These are phyloP conservation scores for Spongia lamella DNA, from an alignment of 37 sponge, comb jelly and placozoan genomes.

Conservation along the genomic window DNA sequence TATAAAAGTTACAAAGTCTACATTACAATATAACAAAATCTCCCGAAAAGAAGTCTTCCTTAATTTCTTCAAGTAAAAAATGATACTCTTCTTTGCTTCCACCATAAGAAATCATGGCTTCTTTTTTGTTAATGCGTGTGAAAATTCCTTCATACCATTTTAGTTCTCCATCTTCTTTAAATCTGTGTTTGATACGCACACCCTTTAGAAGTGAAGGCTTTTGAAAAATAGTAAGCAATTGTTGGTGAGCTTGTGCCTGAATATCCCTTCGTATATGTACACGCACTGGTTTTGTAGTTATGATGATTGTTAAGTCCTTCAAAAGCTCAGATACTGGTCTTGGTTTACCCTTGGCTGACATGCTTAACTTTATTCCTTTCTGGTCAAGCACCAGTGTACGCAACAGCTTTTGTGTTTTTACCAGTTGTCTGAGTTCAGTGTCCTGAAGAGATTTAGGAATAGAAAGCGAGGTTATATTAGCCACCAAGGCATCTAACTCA, in stretches of 20 bases:
- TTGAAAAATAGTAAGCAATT: not conserved
- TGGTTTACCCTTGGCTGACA: no score
- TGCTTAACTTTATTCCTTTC: not conserved
- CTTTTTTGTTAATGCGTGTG: not conserved
- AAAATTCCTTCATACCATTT: conserved; percentile 13
- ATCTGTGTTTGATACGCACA: conserved; percentile 4
- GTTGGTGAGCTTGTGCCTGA: no score
- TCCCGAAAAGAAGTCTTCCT: conserved; percentile 23
- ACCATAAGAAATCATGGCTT: not conserved
- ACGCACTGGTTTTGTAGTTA: no score
- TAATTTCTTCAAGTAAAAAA: conserved; percentile 14
- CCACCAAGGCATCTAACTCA: conserved; percentile 8
- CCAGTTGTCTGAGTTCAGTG: conserved; percentile 7
- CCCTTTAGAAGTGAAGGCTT: conserved; percentile 20
- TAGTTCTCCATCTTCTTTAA: conserved; percentile 11
- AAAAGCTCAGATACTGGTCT: no score
- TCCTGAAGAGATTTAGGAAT: conserved; percentile 9
- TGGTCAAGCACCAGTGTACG: not conserved
- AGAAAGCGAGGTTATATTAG: conserved; percentile 13
- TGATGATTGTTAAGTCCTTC: no score
- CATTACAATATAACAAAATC: not conserved
- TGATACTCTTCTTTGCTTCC: not conserved
- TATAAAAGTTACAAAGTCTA: no score
- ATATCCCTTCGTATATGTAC: no score
- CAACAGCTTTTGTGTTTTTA: conserved; percentile 6